Conservation (phyloP, 1,140 invertebrate species). For the Lepidurus arcticus region DNA sequence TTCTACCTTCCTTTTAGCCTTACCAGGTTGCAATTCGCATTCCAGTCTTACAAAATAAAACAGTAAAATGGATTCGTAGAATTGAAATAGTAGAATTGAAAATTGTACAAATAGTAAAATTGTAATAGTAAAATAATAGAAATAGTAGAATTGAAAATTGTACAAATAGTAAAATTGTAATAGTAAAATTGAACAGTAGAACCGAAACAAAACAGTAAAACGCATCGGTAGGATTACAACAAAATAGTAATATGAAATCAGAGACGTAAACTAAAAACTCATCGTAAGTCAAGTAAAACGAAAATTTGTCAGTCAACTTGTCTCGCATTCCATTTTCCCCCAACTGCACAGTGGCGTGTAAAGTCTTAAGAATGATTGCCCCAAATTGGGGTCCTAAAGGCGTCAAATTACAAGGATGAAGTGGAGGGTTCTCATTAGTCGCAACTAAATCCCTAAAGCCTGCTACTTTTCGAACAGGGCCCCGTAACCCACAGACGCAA, state of each 20-base stretch:
- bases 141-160: too few species aligned
- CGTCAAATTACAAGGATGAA: background rate
- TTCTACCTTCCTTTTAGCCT: background rate
- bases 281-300: too few species aligned
- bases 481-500: constrained; percentile 9
- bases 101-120: too few species aligned
- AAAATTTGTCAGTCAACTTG: too few species aligned
- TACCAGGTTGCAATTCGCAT: background rate
- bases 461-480: background rate
- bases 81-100: too few species aligned
- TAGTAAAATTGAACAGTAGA: too few species aligned
- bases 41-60: background rate
- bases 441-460: background rate
- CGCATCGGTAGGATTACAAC: background rate
- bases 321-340: too few species aligned
- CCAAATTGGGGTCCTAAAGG: background rate
- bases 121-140: too few species aligned
- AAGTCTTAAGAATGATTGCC: background rate
- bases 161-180: too few species aligned
- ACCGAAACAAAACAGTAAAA: too few species aligned
- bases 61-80: too few species aligned
- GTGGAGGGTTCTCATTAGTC: background rate
- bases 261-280: too few species aligned
- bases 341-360: background rate
- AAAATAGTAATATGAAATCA: background rate